phyloP scores from a whole-genome alignment of 2,888 invertebrate genomes.

The Corythucha ciliata region DNA sequence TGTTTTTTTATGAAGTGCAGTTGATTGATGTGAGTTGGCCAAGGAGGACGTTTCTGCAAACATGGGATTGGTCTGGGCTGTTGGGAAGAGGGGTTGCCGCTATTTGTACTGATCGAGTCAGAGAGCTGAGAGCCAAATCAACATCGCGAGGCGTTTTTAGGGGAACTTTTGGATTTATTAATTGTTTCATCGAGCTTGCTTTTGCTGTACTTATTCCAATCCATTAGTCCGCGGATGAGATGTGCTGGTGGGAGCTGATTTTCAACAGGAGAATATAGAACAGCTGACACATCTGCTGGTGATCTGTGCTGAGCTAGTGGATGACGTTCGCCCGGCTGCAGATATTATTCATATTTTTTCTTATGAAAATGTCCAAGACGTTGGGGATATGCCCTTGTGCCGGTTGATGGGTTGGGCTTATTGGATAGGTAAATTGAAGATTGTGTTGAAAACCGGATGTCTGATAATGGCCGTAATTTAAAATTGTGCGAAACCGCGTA shows the following conservation, averaged over 20 bases:
- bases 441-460: not conserved
- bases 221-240: not conserved
- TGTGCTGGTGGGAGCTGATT: not conserved
- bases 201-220: not conserved
- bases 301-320: not conserved
- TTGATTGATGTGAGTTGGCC: too few species aligned
- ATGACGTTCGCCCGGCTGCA: not conserved
- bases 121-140: not conserved
- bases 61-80: too few species aligned
- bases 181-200: not conserved
- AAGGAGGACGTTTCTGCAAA: too few species aligned
- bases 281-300: not conserved
- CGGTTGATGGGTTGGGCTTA: not conserved
- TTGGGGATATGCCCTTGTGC: not conserved
- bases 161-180: conserved; percentile 1
- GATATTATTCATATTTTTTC: not conserved
- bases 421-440: not conserved
- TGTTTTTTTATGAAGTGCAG: too few species aligned
- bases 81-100: too few species aligned
- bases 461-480: too few species aligned
- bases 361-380: not conserved
- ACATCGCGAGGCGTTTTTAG: not conserved
- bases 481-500: too few species aligned
- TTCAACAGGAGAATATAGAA: not conserved
- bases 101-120: not conserved